A percentile compares a stretch with the other conserved stretches of the same genome.
These are phyloP conservation scores for Ichneumoninae sp. DNA, from an alignment of 2,888 invertebrate species.

Conservation along the genomic window DNA sequence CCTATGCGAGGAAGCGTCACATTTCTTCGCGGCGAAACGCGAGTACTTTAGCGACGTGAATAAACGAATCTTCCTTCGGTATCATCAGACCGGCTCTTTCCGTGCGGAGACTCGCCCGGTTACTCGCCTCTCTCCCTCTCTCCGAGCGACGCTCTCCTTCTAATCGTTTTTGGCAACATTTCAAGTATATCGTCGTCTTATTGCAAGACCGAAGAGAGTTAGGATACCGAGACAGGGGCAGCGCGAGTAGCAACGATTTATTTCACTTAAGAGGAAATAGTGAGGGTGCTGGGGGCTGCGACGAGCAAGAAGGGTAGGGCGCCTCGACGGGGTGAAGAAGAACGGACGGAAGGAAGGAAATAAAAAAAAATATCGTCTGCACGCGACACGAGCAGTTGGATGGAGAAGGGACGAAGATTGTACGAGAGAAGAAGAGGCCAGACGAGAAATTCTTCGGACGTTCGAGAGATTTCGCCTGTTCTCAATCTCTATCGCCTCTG, in stretches of 20 bases:
- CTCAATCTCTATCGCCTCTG: slow-evolving; percentile 2
- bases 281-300: slow-evolving; percentile 30
- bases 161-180: slow-evolving; percentile 72
- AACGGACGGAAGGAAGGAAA: slow-evolving; percentile 53
- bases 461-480: slow-evolving; percentile 30
- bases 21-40: slow-evolving; percentile 38
- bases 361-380: slow-evolving; percentile 61
- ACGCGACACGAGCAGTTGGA: slow-evolving; percentile 50
- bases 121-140: slow-evolving; percentile 20
- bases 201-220: slow-evolving; percentile 19
- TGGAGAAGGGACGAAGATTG: slow-evolving; percentile 12
- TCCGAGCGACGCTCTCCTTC: slow-evolving; percentile 49
- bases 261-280: slow-evolving; percentile 68
- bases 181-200: slow-evolving; percentile 67
- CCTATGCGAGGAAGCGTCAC: slow-evolving; percentile 20
- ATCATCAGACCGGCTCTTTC: slow-evolving; percentile 22
- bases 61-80: slow-evolving; percentile 31
- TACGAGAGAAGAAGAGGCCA: slow-evolving; percentile 48
- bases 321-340: slow-evolving; percentile 58
- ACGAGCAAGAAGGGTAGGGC: slow-evolving; percentile 55
- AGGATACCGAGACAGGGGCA: slow-evolving; percentile 33
- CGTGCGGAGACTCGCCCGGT: slow-evolving; percentile 24
- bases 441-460: slow-evolving; percentile 41
- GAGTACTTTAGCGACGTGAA: slow-evolving; percentile 15
- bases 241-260: slow-evolving; percentile 69